Percentiles rank a stretch among this genome's conserved stretches.
Conservation (phyloP, 2,888 invertebrate genomes). For the Aporophyla nigra region DNA sequence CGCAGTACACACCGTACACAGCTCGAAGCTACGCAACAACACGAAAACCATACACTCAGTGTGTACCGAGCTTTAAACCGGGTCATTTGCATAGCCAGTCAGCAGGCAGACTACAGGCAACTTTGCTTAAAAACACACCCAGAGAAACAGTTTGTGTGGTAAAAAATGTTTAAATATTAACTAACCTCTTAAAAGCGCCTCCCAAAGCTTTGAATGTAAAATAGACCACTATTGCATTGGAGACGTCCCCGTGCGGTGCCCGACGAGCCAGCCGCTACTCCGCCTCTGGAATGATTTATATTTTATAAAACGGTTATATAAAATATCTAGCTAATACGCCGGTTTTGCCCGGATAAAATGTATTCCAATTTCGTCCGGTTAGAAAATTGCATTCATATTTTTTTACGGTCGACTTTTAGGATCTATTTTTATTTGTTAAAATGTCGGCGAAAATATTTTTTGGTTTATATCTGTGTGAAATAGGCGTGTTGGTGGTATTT, state of each 20-base stretch:
- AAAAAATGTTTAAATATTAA: slow-evolving; percentile 73
- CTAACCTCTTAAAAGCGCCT: slow-evolving; percentile 72
- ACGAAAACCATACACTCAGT: slow-evolving; percentile 66
- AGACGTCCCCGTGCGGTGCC: slow-evolving; percentile 59
- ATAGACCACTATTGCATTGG: slow-evolving; percentile 76
- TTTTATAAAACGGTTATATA: slow-evolving; percentile 56
- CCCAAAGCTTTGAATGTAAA: slow-evolving; percentile 75
- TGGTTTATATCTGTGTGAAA: not conserved
- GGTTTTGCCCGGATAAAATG: slow-evolving; percentile 48
- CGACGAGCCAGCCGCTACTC: slow-evolving; percentile 24
- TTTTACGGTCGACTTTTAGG: slow-evolving; percentile 34
- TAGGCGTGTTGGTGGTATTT: slow-evolving; percentile 1
- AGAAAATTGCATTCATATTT: slow-evolving; percentile 53
- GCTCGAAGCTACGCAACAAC: slow-evolving; percentile 64
- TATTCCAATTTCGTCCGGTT: slow-evolving; percentile 53
- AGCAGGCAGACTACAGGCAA: slow-evolving; percentile 25
- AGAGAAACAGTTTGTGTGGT: slow-evolving; percentile 30
- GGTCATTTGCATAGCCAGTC: slow-evolving; percentile 62
- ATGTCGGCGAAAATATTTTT: slow-evolving; percentile 36
- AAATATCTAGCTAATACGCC: slow-evolving; percentile 52
- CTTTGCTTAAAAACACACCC: slow-evolving; percentile 43
- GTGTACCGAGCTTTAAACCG: slow-evolving; percentile 63
- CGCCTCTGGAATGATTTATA: slow-evolving; percentile 53
- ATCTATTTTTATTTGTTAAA: slow-evolving; percentile 42
- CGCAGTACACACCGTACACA: slow-evolving; percentile 55